Base-by-base conservation (phyloP, 1,140 invertebrate genomes). In the Lordiphosa clarofinis region DNA sequence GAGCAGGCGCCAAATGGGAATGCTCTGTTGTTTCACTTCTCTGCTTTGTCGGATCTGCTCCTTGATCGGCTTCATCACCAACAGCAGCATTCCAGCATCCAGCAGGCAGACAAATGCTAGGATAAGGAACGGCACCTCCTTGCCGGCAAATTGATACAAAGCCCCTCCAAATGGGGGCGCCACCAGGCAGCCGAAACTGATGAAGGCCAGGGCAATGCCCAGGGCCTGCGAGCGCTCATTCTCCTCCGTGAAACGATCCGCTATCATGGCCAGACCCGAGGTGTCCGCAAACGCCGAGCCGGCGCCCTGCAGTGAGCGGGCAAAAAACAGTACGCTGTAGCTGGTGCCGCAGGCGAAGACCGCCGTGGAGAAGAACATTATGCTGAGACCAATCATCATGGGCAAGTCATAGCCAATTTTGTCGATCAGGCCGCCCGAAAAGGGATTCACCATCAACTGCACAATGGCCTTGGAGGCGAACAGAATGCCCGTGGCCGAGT, bases 211-310 rank as follows among this genome's bases (percentile, higher is more conserved):
- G 0, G 99, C 98, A 64, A 99, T 99, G 33, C 99, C 99, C 1
- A 99, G 90, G 1, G 98, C 98, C 89, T 97, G 96, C 0, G 96
- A 97, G 38, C 98, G 91, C 89, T 99, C 98, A 42, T 92, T 90
- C 88, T 99, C 98, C 90, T 99, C 98, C 0, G 96, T 98, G 87
- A 98, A 99, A 1, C 98, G 93, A 90, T 99, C 98, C 3, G 99
- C 99, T 71, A 99, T 99, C 99, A 99, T 99, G 6, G 99, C 98
- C 52, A 99, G 90, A 1, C 98, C 98, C 0, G 97, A 94, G 2
- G 99, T 99, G 84, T 99, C 99, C 1, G 99, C 99, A 89, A 99
- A 99, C 0, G 99, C 99, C 0, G 98, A 99, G 0, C 99, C 99
- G 0, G 99, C 96, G 1, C 99, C 99, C 91, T 99, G 99, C 0